Base-by-base conservation (phyloP, 2,797 vertebrate species). In the Ctenopoma kingsleyae region DNA sequence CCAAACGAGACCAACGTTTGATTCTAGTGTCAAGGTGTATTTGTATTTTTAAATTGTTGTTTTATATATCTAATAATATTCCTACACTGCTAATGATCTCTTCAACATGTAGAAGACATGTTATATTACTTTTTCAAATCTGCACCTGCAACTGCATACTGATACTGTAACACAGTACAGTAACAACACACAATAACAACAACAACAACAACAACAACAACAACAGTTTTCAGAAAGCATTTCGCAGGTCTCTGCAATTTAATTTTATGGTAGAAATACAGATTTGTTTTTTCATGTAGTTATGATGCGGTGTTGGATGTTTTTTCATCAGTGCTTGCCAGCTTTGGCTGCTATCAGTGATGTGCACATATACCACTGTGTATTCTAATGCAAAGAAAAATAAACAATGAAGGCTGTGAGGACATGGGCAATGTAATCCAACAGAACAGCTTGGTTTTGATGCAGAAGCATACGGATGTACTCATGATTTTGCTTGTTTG, bases 381-480 rank as follows among this genome's bases (percentile, higher is more conserved):
- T 64, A 5, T 46, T 20, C 71, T 41, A 41, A 53, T 58, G 41
- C 41, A 55, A 32, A 12, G 55, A 7, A 51, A 63, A 55, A 69
- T 17, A 74, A 70, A 70, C 59, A 69, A 47, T 25, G 59, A 40
- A 51, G 51, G 57, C 49, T 53, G 53, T 20, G 35, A 60, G 53
- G 40, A 62, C 35, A n/a, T 5, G 19, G 32, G 12, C 49, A 53
- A 43, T 17, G 43, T 57, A 44, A 71, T 78, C 53, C 13, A 23
- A 43, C 68, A 17, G 17, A 76, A 68, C 69, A 76, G 76, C 66
- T 53, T 43, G 67, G 51, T 12, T 30, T 61, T 5, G 22, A 32
- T 55, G 40, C 36, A 13, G 15, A 43, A 4, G 22, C 43, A 51
- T n/a, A 3, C 38, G 25, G 49, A 38, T n/a, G 32, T 2, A 49